Conservation (phyloP, 2,113 vertebrate species). For the Rhinoptilus africanus region DNA sequence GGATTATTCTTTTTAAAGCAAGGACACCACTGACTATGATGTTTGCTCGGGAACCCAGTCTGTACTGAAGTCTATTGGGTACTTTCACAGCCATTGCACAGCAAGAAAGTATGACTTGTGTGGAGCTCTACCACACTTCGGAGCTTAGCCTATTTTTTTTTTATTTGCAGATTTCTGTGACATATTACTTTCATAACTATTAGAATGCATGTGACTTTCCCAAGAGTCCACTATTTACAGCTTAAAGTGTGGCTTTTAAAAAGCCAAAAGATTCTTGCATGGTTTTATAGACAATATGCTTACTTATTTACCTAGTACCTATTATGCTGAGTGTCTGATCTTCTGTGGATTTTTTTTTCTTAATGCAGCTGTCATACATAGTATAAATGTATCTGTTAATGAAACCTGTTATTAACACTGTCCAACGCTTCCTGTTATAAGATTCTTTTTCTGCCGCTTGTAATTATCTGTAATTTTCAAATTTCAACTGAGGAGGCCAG, state of each 20-base stretch:
- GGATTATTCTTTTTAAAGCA: background rate
- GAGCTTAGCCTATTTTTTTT: background rate
- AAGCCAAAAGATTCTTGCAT: background rate
- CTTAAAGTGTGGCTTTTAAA: background rate
- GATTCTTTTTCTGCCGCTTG: background rate
- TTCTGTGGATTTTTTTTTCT: background rate
- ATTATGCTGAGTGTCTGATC: background rate
- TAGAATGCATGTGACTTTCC: background rate
- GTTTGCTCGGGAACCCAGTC: background rate
- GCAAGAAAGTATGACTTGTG: background rate
- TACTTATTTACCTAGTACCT: background rate
- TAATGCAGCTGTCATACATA: background rate
- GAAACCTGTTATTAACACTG: slow-evolving; percentile 31
- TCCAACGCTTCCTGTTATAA: slow-evolving; percentile 32
- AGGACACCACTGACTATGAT: background rate
- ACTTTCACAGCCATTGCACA: background rate
- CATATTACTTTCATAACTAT: background rate
- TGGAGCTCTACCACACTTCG: background rate
- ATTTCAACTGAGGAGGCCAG: slow-evolving; percentile 10
- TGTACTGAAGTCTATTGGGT: background rate
- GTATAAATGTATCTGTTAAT: background rate
- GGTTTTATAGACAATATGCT: background rate
- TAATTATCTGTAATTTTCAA: slow-evolving; percentile 38
- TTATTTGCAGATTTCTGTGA: background rate
- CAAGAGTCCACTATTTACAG: background rate